Percentiles rank a stretch among this genome's conserved stretches.
Conservation (phyloP, 2,797 vertebrate species). For the Sebastes minor region DNA sequence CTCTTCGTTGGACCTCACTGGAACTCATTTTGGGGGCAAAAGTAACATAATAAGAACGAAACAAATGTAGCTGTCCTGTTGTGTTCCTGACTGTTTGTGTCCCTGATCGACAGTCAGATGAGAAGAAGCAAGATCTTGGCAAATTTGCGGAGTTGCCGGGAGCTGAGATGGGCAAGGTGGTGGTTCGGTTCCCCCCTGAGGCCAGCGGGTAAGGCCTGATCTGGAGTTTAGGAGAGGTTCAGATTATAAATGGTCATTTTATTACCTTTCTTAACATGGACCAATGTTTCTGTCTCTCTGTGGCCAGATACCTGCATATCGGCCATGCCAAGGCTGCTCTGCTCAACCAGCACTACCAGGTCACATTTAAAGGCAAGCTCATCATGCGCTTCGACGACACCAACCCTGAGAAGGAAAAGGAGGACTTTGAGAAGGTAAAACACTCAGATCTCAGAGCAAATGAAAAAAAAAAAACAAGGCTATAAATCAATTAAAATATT, state of each 20-base stretch:
- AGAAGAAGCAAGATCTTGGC: slow-evolving; percentile 93
- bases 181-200: slow-evolving; percentile 97
- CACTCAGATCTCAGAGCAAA: neutral
- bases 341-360: slow-evolving; percentile 98
- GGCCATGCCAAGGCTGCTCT: slow-evolving; percentile 98
- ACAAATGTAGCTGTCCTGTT: neutral
- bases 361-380: slow-evolving; percentile 96
- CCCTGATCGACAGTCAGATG: slow-evolving; percentile 76
- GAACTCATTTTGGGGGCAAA: neutral
- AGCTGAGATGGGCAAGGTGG: slow-evolving; percentile 97
- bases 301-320: slow-evolving; percentile 93
- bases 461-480: neutral
- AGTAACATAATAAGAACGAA: neutral
- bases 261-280: rapidly evolving
- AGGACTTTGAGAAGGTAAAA: slow-evolving; percentile 98
- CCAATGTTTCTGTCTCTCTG: neutral
- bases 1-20: neutral
- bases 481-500: too few relatives aligned
- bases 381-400: slow-evolving; percentile 99
- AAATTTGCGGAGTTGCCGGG: slow-evolving; percentile 98
- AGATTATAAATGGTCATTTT: neutral
- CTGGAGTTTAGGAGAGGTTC: neutral
- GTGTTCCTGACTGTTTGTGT: neutral
- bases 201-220: slow-evolving; percentile 91
- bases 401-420: slow-evolving; percentile 99